phyloP scores from a whole-genome alignment of 1,140 invertebrate genomes.

The Fopius arisanus region DNA sequence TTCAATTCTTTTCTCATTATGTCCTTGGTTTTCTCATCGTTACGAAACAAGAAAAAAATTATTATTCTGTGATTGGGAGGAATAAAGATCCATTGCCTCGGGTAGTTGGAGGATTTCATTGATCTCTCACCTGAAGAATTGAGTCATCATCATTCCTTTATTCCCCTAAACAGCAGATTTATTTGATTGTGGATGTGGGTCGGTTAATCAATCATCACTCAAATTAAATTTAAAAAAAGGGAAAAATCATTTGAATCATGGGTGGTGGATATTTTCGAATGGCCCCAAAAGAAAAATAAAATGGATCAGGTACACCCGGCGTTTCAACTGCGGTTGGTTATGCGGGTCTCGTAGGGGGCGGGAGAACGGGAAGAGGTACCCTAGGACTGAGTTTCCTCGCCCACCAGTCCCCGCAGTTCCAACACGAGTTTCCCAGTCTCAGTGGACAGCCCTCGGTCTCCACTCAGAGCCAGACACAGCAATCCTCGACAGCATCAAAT shows the following conservation, averaged over 20 bases:
- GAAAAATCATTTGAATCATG: neutral
- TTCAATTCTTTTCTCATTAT: neutral
- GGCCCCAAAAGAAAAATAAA: constrained; percentile 19
- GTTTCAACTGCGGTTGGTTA: constrained; percentile 54
- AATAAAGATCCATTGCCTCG: neutral
- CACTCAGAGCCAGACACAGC: constrained; percentile 50
- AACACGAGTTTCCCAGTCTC: constrained; percentile 85
- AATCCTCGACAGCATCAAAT: constrained; percentile 48
- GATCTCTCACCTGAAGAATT: neutral
- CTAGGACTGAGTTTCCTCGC: constrained; percentile 68
- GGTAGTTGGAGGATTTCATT: neutral
- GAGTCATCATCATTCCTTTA: neutral
- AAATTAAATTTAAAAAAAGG: no score
- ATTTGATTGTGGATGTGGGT: constrained; percentile 32
- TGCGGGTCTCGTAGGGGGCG: constrained; percentile 54
- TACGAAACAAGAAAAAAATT: neutral
- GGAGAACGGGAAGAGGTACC: constrained; percentile 53
- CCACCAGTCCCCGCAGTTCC: constrained; percentile 80
- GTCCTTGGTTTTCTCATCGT: neutral
- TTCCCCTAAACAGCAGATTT: constrained; percentile 21
- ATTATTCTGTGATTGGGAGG: neutral
- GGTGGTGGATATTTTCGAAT: neutral
- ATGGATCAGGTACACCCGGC: constrained; percentile 45
- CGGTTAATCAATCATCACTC: neutral
- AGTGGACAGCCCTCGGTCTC: constrained; percentile 63